phyloP scores from a whole-genome alignment of 2,888 invertebrate genomes.

The Caenorhabditis zanzibari region DNA sequence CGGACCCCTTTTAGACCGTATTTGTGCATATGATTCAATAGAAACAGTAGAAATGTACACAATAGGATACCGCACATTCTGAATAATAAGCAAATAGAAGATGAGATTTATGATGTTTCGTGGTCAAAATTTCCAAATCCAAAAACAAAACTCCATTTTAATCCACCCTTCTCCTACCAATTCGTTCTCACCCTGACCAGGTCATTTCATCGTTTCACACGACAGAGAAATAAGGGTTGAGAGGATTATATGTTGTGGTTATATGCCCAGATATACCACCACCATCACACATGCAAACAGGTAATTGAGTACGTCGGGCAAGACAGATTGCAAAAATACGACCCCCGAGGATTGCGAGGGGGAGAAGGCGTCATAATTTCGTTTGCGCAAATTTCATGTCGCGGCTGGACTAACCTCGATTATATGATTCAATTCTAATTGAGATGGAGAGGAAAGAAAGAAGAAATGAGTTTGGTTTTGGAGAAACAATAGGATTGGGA shows the following conservation, averaged over 20 bases:
- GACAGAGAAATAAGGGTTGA: not conserved
- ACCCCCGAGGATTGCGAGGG: not conserved
- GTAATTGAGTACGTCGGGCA: constrained; percentile 48
- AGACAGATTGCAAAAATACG: constrained; percentile 59
- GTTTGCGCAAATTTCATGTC: constrained; percentile 15
- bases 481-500: too few species aligned
- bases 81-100: too few species aligned
- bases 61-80: not conserved
- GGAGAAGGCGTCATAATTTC: constrained; percentile 44
- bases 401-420: constrained; percentile 23
- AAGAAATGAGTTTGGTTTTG: too few species aligned
- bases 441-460: too few species aligned
- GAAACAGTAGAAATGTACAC: constrained; percentile 20
- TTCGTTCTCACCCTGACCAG: constrained; percentile 19
- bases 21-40: constrained; percentile 37
- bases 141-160: too few species aligned
- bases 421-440: not conserved
- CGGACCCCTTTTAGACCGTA: not conserved
- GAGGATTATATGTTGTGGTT: constrained; percentile 47
- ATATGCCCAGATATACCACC: constrained; percentile 20
- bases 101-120: too few species aligned
- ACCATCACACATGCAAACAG: constrained; percentile 23
- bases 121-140: too few species aligned
- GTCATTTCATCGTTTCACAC: constrained; percentile 29
- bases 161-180: not conserved